A percentile compares a stretch with the other conserved stretches of the same genome.
Conservation (phyloP, 2,888 invertebrate genomes). For the Dynastes tityus region DNA sequence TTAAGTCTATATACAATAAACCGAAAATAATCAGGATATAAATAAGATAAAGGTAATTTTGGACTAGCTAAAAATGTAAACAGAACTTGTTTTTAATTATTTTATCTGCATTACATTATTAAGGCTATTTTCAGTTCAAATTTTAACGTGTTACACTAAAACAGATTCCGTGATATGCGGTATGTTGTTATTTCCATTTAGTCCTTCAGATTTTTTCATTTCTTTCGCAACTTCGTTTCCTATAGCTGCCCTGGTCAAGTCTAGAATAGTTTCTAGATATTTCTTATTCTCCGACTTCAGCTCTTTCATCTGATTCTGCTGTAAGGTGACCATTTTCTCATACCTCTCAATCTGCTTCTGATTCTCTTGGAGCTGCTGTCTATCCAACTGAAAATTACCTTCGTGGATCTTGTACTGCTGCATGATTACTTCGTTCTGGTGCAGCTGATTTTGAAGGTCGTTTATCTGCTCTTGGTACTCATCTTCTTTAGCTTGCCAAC, state of each 20-base stretch:
- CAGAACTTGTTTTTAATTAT: background rate
- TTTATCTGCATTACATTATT: background rate
- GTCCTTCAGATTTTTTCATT: background rate
- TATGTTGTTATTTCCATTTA: conserved; percentile 15
- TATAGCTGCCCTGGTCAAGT: conserved; percentile 14
- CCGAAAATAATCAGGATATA: too few relatives aligned
- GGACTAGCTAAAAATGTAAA: background rate
- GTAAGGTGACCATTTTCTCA: conserved; percentile 13
- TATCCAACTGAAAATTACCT: conserved; percentile 50
- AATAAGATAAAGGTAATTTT: too few relatives aligned
- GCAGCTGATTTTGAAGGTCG: conserved; percentile 48
- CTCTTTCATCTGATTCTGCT: conserved; percentile 33
- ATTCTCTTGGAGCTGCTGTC: conserved; percentile 47
- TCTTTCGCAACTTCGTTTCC: conserved; percentile 5
- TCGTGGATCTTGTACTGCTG: conserved; percentile 51
- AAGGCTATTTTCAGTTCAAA: too few relatives aligned
- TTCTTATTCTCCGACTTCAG: conserved; percentile 38
- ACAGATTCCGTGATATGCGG: conserved; percentile 39
- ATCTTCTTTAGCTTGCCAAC: conserved; percentile 46
- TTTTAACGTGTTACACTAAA: background rate
- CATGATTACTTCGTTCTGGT: conserved; percentile 50
- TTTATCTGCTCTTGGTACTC: conserved; percentile 46
- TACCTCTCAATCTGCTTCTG: conserved; percentile 47
- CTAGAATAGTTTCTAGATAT: conserved; percentile 40
- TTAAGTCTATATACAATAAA: too few relatives aligned